Evolutionary conservation across 2,113 vertebrate genomes (phyloP), one percentile per base, ranked within the genome.

Genomic region (Mohoua ochrocephala): DNA sequence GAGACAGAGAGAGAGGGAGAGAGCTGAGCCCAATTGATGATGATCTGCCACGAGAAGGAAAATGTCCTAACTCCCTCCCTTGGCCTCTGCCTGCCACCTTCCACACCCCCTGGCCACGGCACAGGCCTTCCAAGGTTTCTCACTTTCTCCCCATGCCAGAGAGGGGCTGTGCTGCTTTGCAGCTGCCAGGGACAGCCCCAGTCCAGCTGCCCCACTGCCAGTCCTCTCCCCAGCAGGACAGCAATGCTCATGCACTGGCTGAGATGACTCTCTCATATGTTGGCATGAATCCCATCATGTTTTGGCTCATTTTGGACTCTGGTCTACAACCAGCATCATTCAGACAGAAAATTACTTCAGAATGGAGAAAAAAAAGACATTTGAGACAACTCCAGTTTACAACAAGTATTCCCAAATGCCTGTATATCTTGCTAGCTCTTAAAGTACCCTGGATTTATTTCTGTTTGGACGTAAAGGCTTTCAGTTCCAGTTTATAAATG

Each of bases 91-190:
- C 28, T 7, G 7, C 16, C 5, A 4, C 47, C 5, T 54, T 54
- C 56, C 10, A 1, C 1, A 6, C 0, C 3, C 7, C 18, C 17
- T 6, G 8, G 27, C 37, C 41, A 23, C 0, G 0, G 35, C 39
- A 49, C n/a, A 69, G 22, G 45, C n/a, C 0, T 0, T 23, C 23
- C 1, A 0, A 65, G 28, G 21, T 23, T 33, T 77, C 64, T 63
- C 15, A 5, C 76, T 30, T 35, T 13, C 33, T 67, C 23, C 39
- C 10, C 2, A 0, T 3, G 14, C 31, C 6, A 9, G 33, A 52
- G 37, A 49, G 12, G 14, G 39, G 30, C 28, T 63, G 54, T 41
- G n/a, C 24, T 64, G 27, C 71, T 37, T 35, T 3, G 5, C 1
- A 3, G 26, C 70, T 85, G 50, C 22, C 15, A 10, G 7, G 45